Evolutionary conservation across 2,797 vertebrate genomes (phyloP).

Genomic region (Setipinna tenuifilis): DNA sequence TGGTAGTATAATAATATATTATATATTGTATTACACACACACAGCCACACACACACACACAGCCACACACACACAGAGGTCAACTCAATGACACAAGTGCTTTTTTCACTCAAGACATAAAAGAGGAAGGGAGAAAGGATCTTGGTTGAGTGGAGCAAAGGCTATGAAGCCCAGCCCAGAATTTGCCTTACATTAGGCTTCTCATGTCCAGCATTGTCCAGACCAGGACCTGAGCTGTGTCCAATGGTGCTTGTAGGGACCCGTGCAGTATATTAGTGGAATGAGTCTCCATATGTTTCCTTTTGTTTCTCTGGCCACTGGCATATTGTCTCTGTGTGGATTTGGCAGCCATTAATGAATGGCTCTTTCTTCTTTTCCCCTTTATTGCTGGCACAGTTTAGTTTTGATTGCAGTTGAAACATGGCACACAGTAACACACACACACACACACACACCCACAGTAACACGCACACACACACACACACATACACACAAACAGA

Average conservation of each 20-base stretch:
- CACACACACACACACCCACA: constrained; percentile 25
- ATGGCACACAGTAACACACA: constrained; percentile 24
- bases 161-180: constrained; percentile 27
- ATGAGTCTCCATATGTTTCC: constrained; percentile 85
- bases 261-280: constrained; percentile 82
- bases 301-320: constrained; percentile 86
- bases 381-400: constrained; percentile 61
- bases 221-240: constrained; percentile 30
- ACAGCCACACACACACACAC: not conserved
- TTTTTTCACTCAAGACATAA: not conserved
- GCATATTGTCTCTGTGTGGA: constrained; percentile 83
- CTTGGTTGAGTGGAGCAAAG: not conserved
- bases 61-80: not conserved
- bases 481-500: not conserved
- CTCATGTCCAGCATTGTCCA: constrained; percentile 36
- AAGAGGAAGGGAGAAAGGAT: not conserved
- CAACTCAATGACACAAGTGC: constrained; percentile 8
- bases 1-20: too few relatives aligned
- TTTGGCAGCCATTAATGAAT: constrained; percentile 86
- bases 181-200: constrained; percentile 22
- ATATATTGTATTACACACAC: too few relatives aligned
- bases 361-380: constrained; percentile 75
- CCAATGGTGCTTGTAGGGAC: constrained; percentile 48
- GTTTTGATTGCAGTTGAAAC: constrained; percentile 80
- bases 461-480: constrained; percentile 16